Conservation (phyloP, 2,113 vertebrate genomes). For the Egretta garzetta region DNA sequence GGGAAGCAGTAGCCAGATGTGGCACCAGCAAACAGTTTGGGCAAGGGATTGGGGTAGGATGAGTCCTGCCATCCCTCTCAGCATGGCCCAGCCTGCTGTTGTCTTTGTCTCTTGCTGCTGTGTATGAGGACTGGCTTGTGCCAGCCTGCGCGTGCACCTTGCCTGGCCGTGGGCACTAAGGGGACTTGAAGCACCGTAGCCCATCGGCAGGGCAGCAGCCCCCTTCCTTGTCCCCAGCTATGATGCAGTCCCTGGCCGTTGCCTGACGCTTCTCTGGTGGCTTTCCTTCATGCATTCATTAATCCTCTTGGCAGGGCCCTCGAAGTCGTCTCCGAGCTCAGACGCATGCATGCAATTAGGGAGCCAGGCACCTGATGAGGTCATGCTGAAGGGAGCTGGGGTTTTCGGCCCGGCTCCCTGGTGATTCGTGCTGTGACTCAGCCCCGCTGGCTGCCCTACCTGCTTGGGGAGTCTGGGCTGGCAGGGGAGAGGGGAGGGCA, state of each 20-base stretch:
- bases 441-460: neutral
- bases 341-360: neutral
- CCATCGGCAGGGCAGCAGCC: neutral
- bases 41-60: neutral
- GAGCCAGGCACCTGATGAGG: slow-evolving; percentile 36
- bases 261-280: neutral
- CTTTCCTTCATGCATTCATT: slow-evolving; percentile 11
- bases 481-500: rapidly evolving
- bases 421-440: slow-evolving; percentile 45
- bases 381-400: neutral
- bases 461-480: neutral
- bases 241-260: neutral
- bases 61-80: neutral
- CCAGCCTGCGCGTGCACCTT: slow-evolving; percentile 1
- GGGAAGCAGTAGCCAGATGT: neutral
- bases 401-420: neutral
- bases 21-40: neutral
- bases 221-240: neutral
- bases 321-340: neutral
- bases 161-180: neutral
- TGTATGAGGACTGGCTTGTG: neutral
- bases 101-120: neutral
- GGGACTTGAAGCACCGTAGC: rapidly evolving
- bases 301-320: slow-evolving; percentile 7
- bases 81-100: neutral